Evolutionary conservation across 2,797 vertebrate species (phyloP).

Genomic region (Simalia tracyae): DNA sequence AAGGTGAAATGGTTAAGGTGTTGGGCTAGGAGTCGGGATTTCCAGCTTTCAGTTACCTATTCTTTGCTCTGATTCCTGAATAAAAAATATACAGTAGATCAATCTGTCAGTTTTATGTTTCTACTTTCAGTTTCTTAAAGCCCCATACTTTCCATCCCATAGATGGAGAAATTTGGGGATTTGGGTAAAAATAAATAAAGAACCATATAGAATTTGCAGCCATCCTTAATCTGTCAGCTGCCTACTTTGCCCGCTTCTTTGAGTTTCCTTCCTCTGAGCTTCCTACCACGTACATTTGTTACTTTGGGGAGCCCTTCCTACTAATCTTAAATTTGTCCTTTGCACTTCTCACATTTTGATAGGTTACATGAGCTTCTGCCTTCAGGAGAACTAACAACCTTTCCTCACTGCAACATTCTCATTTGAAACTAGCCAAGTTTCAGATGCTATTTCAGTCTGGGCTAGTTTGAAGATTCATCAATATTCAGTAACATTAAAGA

Average conservation of each 20-base stretch:
- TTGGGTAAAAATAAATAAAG: neutral
- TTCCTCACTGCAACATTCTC: neutral
- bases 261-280: neutral
- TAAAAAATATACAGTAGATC: neutral
- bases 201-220: neutral
- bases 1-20: neutral
- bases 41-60: neutral
- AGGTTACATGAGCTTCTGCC: neutral
- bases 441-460: neutral
- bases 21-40: neutral
- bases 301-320: neutral
- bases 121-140: neutral
- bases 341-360: neutral
- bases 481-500: neutral
- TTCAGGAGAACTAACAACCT: neutral
- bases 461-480: neutral
- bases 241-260: neutral
- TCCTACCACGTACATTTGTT: neutral
- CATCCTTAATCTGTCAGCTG: neutral
- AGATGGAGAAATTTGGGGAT: neutral
- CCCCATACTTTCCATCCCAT: neutral
- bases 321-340: neutral
- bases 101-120: neutral
- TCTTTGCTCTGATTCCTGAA: neutral
- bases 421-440: neutral